Percentiles rank a stretch among this genome's conserved stretches.
Evolutionary conservation across 2,797 vertebrate genomes (phyloP).

Genomic region (Neosalanx taihuensis): DNA sequence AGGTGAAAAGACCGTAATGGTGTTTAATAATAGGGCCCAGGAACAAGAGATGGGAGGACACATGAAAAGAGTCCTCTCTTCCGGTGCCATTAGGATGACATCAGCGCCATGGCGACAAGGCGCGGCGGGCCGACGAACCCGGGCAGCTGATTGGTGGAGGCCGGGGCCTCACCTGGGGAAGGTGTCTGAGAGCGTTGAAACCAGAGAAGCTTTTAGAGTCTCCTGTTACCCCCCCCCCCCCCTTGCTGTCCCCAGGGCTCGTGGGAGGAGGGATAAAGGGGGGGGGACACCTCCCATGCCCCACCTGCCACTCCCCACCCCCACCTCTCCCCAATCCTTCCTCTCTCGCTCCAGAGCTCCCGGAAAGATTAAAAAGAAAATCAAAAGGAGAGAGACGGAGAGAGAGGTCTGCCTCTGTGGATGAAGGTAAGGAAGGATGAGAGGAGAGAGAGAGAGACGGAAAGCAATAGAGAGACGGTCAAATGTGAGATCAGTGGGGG

Average conservation of each 20-base stretch:
- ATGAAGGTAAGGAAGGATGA: background rate
- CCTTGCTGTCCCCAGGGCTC: conserved; percentile 39
- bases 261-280: background rate
- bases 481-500: conserved; percentile 11
- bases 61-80: background rate
- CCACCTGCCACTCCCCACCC: conserved; percentile 36
- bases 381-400: background rate
- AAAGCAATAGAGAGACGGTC: conserved; percentile 7
- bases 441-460: conserved; percentile 1
- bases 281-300: conserved; percentile 29
- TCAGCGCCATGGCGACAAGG: conserved; percentile 49
- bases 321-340: background rate
- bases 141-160: conserved; percentile 50
- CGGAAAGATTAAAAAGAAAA: conserved; percentile 25
- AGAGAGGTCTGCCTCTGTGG: background rate
- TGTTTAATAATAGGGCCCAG: background rate
- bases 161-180: conserved; percentile 73
- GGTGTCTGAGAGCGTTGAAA: conserved; percentile 62
- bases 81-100: conserved; percentile 50
- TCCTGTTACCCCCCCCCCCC: conserved; percentile 65
- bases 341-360: conserved; percentile 49
- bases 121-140: conserved; percentile 62
- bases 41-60: background rate
- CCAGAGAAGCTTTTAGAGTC: conserved; percentile 70
- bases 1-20: background rate